Base-by-base conservation (phyloP, 2,888 invertebrate species). In the Conus canariensis region DNA sequence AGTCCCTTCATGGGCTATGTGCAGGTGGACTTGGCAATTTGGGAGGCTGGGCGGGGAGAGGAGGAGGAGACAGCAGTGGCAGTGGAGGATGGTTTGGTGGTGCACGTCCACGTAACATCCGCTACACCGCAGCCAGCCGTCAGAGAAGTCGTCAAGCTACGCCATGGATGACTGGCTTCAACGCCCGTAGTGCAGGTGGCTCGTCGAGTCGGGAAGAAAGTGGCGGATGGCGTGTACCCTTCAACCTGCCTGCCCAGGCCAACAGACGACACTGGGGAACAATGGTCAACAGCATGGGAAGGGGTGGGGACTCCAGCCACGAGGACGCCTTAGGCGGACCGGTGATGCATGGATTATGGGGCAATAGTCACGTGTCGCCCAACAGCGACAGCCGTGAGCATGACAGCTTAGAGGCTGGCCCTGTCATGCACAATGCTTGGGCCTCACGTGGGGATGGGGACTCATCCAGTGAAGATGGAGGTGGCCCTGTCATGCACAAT, bases 211-310 rank as follows among this genome's bases (percentile, higher is more conserved):
- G n/a, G 56, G 87, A 87, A 58, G 45, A 67, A 1, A 30, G 67
- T 19, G 87, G 87, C 6, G 87, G 74, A 22, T 87, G 87, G 87
- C 56, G 25, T 10, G 58, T 87, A 22, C 87, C 87, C 56, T 67
- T 45, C 1, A n/a, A 30, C 45, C 19, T 74, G 74, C 74, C 74
- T n/a, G 87, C 67, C 14, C 14, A 8, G 30, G 12, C 16, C 59
- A 58, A 16, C 10, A 8, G n/a, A 30, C n/a, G 7, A 12, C n/a
- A 0, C 3, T 74, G 74, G 70, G 87, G 87, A 9, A 22, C n/a
- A 22, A 59, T n/a, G 16, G 16, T 64, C 9, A 60, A 86, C 45
- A 45, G 64, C 9, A 10, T 74, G 58, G 87, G 87, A 10, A 45
- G 56, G 58, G 87, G 74, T 8, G 80, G 64, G 12, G 58, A 74